Evolutionary conservation across 2,888 invertebrate species (phyloP).

Genomic region (Caenorhabditis sp.): DNA sequence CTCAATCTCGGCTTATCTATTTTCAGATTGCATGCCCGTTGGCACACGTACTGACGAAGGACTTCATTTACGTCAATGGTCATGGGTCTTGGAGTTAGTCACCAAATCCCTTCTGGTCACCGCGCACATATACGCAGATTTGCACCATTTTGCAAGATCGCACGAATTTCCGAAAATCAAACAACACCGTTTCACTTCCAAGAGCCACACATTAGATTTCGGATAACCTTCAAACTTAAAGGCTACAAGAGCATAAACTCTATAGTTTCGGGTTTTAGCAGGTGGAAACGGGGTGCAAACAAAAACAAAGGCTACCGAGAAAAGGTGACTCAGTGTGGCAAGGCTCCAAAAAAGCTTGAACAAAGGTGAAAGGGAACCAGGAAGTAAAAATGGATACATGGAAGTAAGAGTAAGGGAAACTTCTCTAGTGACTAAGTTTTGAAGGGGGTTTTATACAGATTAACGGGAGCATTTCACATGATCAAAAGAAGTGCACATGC

Average conservation of each 20-base stretch:
- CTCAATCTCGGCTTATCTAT: neutral
- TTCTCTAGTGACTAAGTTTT: neutral
- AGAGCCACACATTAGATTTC: neutral
- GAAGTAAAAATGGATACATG: neutral
- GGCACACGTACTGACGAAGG: neutral
- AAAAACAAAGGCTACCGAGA: neutral
- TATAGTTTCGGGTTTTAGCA: neutral
- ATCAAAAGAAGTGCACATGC: neutral
- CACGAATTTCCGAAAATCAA: neutral
- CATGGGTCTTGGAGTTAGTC: neutral
- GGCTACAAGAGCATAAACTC: constrained; percentile 9
- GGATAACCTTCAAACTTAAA: neutral
- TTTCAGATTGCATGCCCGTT: neutral
- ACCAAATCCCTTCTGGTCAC: neutral
- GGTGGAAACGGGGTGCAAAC: neutral
- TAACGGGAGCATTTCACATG: neutral
- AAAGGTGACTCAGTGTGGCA: neutral
- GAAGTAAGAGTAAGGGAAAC: neutral
- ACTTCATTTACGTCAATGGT: constrained; percentile 4
- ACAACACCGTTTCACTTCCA: neutral
- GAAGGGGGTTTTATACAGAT: neutral
- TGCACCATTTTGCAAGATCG: neutral
- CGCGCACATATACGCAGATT: neutral
- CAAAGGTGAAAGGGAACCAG: neutral
- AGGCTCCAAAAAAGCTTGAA: neutral